Percentiles rank a stretch among this genome's conserved stretches.
These are phyloP conservation scores for Tromatobia lineatoria DNA, from an alignment of 2,888 invertebrate species.

Conservation along the genomic window DNA sequence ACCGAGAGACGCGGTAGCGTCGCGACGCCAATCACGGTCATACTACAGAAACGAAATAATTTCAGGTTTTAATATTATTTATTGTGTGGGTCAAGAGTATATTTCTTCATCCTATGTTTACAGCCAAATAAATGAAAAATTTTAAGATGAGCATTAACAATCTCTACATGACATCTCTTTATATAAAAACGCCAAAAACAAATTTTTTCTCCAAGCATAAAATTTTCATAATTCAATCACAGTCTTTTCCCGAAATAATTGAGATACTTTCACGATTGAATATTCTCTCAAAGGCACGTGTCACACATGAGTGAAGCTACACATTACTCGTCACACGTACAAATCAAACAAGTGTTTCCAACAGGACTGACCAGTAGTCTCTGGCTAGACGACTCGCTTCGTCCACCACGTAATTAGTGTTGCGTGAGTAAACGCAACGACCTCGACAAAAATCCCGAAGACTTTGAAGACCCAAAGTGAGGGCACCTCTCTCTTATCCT, in stretches of 20 bases:
- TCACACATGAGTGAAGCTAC: background rate
- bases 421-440: conserved; percentile 3
- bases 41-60: no score
- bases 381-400: background rate
- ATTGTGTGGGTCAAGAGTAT: no score
- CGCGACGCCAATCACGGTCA: no score
- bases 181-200: background rate
- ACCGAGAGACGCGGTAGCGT: no score
- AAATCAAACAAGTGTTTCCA: background rate
- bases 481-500: background rate
- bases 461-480: conserved; percentile 1
- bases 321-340: background rate
- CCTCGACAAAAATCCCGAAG: conserved; percentile 6
- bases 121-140: no score
- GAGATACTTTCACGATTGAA: background rate
- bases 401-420: background rate
- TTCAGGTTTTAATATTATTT: no score
- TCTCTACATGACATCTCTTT: no score
- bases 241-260: background rate
- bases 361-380: background rate
- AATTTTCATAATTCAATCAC: background rate
- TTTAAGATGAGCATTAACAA: no score
- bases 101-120: no score
- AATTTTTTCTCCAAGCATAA: background rate
- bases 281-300: background rate